These are phyloP conservation scores for Grus americana DNA, from an alignment of 2,113 vertebrate genomes.

Conservation along the genomic window DNA sequence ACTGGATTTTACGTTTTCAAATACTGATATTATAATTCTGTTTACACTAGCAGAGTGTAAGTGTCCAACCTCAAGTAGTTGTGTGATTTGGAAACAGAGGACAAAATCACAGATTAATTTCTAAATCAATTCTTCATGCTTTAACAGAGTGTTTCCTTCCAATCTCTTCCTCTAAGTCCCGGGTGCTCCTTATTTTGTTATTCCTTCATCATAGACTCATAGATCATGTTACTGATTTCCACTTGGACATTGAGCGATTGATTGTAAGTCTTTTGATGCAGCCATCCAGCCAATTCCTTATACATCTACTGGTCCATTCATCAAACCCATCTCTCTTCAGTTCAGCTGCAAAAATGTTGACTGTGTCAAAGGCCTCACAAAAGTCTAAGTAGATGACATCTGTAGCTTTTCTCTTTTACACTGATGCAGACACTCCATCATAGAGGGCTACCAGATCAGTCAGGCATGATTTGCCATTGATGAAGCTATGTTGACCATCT, in stretches of 20 bases:
- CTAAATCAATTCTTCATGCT: not conserved
- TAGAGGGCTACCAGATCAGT: not conserved
- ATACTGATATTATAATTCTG: not conserved
- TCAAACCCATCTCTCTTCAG: not conserved
- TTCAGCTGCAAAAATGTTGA: not conserved
- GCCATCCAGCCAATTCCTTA: not conserved
- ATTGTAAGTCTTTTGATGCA: not conserved
- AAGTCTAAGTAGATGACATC: not conserved
- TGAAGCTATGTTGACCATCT: not conserved
- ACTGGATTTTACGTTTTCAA: not conserved
- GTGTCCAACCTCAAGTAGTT: not conserved
- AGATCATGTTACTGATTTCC: not conserved
- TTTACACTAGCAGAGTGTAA: not conserved
- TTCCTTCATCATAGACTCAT: not conserved
- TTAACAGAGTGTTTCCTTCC: not conserved
- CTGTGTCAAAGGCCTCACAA: not conserved
- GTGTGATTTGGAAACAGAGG: not conserved
- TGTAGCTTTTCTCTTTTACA: not conserved
- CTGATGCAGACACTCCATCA: not conserved
- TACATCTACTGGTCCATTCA: too few species aligned
- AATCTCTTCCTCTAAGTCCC: not conserved
- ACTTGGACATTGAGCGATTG: not conserved
- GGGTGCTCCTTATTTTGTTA: not conserved
- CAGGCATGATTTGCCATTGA: not conserved
- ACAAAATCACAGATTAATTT: not conserved